Base-by-base conservation (phyloP, 23 tunicate species). In the Ciona savignyi region DNA sequence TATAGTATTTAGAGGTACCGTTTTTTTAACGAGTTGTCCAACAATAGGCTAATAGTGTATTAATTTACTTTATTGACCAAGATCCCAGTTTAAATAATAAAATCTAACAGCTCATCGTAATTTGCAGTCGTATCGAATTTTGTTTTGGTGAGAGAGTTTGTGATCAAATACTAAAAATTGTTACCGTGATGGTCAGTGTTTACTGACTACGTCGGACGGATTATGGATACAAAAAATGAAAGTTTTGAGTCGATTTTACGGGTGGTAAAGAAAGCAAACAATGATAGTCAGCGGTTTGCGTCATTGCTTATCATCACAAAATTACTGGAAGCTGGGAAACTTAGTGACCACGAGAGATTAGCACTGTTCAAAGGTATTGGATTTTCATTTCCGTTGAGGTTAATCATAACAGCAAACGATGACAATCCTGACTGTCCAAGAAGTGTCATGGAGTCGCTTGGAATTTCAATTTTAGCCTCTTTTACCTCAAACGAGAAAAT, bases 241-340 rank as follows among this genome's bases (percentile, higher is more conserved):
- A 42, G 56, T 42, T 42, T 42, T 15, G 11, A 42, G 9, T 70
- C 81, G 1, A 32, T 83, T n/a, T 68, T 85, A 61, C 29, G 66
- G 22, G 69, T 79, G 19, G 29, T 78, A 15, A 63, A 71, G 30
- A 62, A 65, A 28, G 85, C 97, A 9, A 79, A 83, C 63, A 78
- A 82, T 42, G 97, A 90, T 60, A 83, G 78, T 34, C 79, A 90
- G 25, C 84, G 66, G 64, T 90, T 79, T 84, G 97, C 97, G 28
- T 76, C 97, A 15, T 63, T 90, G 61, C 85, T 90, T 56, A 70
- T 86, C 15, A 70, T 84, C 20, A 33, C 90, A 68, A 83, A 84
- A 70, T 23, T 72, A 31, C 24, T 79, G 26, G 73, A 74, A 30
- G 85, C 90, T 3, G 78, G 67, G 33, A 48, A 60, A 1, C 70